Percentiles rank a stretch among this genome's conserved stretches.
These are phyloP conservation scores for Protobothrops flavoviridis DNA, from an alignment of 2,113 vertebrate species.

Conservation along the genomic window DNA sequence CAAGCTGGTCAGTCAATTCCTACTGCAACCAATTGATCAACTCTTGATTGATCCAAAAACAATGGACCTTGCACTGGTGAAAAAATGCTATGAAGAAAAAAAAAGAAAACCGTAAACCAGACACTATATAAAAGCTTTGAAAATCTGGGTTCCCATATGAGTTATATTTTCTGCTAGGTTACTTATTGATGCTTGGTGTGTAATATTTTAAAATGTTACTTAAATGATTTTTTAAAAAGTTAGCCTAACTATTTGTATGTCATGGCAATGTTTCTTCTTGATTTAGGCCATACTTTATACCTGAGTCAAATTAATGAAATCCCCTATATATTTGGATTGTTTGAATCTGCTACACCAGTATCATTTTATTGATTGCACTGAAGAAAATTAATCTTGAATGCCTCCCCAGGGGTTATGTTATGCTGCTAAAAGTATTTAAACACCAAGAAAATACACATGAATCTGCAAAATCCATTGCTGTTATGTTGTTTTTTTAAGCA, in stretches of 20 bases:
- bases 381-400: conserved; percentile 19
- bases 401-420: not conserved
- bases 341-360: conserved; percentile 16
- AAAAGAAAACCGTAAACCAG: not conserved
- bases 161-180: not conserved
- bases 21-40: not conserved
- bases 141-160: not conserved
- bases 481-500: conserved; percentile 3
- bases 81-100: not conserved
- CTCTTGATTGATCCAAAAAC: not conserved
- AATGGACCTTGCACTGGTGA: not conserved
- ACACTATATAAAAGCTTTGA: not conserved
- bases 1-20: not conserved
- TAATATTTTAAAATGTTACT: not conserved
- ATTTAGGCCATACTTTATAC: conserved; percentile 14
- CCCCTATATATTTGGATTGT: conserved; percentile 13
- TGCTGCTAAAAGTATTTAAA: conserved; percentile 4
- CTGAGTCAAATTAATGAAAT: conserved; percentile 20
- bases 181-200: not conserved
- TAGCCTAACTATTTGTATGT: not conserved
- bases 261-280: conserved; percentile 19
- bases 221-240: not conserved
- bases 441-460: not conserved
- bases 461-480: not conserved
- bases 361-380: conserved; percentile 18